These are phyloP conservation scores for Eremophila alpestris DNA, from an alignment of 2,797 vertebrate genomes.

Conservation along the genomic window DNA sequence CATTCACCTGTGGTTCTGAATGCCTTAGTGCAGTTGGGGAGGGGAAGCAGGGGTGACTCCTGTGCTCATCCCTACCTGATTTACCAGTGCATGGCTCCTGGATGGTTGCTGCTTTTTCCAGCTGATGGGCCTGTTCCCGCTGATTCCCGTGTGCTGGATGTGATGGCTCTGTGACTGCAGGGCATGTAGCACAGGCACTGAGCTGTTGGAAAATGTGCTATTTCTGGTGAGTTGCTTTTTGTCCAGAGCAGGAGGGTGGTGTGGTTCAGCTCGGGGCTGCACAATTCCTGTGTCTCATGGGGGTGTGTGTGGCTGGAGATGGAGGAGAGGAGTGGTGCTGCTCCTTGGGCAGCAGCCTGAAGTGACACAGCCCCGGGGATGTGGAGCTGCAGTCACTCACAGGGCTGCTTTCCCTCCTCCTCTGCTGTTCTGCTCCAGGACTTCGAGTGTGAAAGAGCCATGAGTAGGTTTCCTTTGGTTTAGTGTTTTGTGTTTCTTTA, in stretches of 20 bases:
- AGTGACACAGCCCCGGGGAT: fast-evolving
- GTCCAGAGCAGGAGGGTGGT: background rate
- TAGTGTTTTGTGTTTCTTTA: background rate
- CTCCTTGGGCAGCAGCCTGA: background rate
- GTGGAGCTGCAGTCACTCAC: background rate
- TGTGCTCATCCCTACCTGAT: background rate
- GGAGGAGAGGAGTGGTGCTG: fast-evolving
- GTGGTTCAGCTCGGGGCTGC: background rate
- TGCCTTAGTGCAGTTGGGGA: fast-evolving
- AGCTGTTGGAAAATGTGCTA: background rate
- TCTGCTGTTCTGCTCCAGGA: background rate
- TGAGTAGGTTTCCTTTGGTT: background rate
- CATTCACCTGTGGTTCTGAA: background rate
- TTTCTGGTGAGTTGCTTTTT: background rate
- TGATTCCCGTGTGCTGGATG: background rate
- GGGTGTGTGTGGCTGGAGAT: background rate
- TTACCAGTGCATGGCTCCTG: background rate
- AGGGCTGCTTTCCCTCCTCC: background rate
- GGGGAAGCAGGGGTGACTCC: background rate
- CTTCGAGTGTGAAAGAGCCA: background rate
- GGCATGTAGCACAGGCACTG: background rate
- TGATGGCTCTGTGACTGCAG: background rate
- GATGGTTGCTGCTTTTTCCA: background rate
- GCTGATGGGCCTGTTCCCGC: background rate
- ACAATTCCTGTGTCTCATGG: fast-evolving